Base-by-base conservation (phyloP, 2,113 vertebrate genomes). In the Xyrauchen texanus region DNA sequence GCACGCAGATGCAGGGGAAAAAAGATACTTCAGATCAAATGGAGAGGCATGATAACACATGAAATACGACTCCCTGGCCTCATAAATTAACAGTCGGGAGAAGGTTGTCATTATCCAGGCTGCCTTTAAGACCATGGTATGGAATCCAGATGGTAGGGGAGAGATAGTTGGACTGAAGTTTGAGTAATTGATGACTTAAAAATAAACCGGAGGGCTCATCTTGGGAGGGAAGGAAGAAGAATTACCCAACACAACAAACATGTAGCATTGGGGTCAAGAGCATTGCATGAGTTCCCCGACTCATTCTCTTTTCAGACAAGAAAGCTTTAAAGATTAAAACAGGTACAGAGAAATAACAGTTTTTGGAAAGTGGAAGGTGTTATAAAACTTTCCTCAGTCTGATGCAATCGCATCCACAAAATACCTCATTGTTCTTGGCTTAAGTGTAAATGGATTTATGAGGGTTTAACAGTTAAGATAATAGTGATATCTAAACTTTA, bases 141-240 rank as follows among this genome's bases (percentile, higher is more conserved):
- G 94, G 93, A 92, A 91, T 92, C 93, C 95, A 95, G 95, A 96
- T 95, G 95, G 95, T 91, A 89, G 91, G 90, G 93, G 90, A 92
- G 83, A 96, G 94, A 95, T 95, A 93, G 94, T 90, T 89, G 90
- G 89, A 93, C 89, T 93, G 90, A 95, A 94, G 91, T 94, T 95
- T 94, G 94, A 96, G 95, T 95, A 95, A 97, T 93, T 94, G 95
- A 96, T 95, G 94, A 94, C 94, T 97, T 94, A 93, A 95, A 95
- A 95, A 96, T 94, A 95, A 95, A 95, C 92, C 90, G 11, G 89
- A 90, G 91, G 21, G 90, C 91, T 95, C 93, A 93, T 89, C 77
- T 91, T 87, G 87, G 90, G 92, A 91, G 92, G 92, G 92, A 92
- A 85, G 89, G 91, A 91, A 89, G 91, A 94, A 90, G 92, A 91